phyloP scores from a whole-genome alignment of 53 echinoderm and acorn worm species.

The Arbacia lixula region DNA sequence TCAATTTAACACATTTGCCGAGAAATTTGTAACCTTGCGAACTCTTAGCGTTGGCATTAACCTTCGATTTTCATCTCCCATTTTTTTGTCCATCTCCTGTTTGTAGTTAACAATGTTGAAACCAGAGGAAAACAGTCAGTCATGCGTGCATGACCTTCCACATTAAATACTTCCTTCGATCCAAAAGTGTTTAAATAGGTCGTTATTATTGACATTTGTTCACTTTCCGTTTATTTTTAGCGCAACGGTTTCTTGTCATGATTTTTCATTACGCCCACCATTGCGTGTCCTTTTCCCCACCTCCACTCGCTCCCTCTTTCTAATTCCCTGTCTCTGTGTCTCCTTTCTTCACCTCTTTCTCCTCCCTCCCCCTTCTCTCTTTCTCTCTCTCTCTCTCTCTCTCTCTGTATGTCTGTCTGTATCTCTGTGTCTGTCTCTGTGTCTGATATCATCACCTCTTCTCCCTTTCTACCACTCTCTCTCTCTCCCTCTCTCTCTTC shows the following conservation, averaged over 20 bases:
- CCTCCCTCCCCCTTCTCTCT: neutral
- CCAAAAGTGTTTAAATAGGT: constrained; percentile 32
- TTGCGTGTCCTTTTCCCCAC: too few relatives aligned
- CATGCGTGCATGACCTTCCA: constrained; percentile 3
- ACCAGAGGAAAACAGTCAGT: too few relatives aligned
- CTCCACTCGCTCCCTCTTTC: too few relatives aligned
- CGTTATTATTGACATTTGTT: constrained; percentile 41
- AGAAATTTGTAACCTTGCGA: constrained; percentile 22
- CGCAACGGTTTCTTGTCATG: too few relatives aligned
- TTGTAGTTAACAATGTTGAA: too few relatives aligned
- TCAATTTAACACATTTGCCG: constrained; percentile 26
- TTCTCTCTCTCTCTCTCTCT: too few relatives aligned
- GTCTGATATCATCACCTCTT: neutral
- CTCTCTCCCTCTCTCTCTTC: neutral
- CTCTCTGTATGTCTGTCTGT: too few relatives aligned
- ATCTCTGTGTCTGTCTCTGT: too few relatives aligned
- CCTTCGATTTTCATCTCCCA: constrained; percentile 29
- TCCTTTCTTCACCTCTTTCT: too few relatives aligned
- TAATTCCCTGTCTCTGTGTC: too few relatives aligned
- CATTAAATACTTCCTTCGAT: constrained; percentile 12
- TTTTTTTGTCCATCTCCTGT: too few relatives aligned
- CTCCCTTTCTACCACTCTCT: neutral
- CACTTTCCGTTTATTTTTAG: constrained; percentile 27
- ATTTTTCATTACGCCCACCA: too few relatives aligned
- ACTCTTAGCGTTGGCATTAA: neutral